phyloP scores from a whole-genome alignment of 1,140 invertebrate genomes.

The Vanessa atalanta region DNA sequence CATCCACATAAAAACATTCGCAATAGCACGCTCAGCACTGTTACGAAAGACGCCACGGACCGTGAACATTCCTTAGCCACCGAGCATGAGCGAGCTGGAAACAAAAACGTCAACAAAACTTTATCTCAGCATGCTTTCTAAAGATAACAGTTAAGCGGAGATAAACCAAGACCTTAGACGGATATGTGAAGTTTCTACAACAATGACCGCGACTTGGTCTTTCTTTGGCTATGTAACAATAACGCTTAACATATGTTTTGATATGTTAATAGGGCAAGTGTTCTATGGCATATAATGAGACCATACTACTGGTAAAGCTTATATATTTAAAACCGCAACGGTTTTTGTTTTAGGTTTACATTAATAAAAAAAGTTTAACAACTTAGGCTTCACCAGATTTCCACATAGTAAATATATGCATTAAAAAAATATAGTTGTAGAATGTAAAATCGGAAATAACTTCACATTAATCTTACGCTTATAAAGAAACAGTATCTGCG shows the following conservation, averaged over 20 bases:
- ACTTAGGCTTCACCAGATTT: not conserved
- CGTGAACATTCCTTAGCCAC: conserved; percentile 76
- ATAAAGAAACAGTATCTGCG: conserved; percentile 40
- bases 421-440: conserved; percentile 8
- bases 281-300: too few relatives aligned
- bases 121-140: conserved; percentile 35
- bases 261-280: not conserved
- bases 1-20: conserved; percentile 73
- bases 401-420: conserved; percentile 9
- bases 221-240: not conserved
- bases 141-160: conserved; percentile 33
- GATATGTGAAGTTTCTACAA: not conserved
- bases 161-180: not conserved
- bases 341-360: too few relatives aligned
- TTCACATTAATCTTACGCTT: conserved; percentile 37
- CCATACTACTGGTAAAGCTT: too few relatives aligned
- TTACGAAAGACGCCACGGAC: conserved; percentile 73
- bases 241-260: not conserved
- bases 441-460: conserved; percentile 36
- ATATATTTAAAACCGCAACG: too few relatives aligned
- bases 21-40: conserved; percentile 71
- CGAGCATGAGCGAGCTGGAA: conserved; percentile 54
- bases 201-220: not conserved
- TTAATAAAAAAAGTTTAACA: too few relatives aligned
- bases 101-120: conserved; percentile 66